These are phyloP conservation scores for Trichechus manatus DNA, from an alignment of 2,113 vertebrate species.

Conservation along the genomic window DNA sequence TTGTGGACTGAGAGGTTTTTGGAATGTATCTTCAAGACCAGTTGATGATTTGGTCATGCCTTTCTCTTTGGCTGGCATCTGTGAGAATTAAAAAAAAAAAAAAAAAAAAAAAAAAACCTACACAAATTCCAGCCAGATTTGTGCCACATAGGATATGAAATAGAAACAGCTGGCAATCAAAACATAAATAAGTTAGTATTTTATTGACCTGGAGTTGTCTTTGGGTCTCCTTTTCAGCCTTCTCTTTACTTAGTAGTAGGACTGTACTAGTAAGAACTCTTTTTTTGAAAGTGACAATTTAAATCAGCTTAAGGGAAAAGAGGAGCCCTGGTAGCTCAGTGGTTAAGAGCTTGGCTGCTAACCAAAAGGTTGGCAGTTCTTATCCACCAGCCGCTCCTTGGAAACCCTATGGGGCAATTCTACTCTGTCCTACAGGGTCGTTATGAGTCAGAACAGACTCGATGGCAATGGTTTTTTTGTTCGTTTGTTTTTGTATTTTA, in stretches of 20 bases:
- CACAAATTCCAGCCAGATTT: constrained; percentile 50
- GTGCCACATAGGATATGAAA: constrained; percentile 45
- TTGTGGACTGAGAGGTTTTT: constrained; percentile 75
- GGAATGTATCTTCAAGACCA: constrained; percentile 73
- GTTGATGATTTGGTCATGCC: constrained; percentile 66
- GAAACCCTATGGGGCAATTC: too few species aligned
- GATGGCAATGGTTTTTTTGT: too few species aligned
- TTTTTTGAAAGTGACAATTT: constrained; percentile 48
- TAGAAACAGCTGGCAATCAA: constrained; percentile 61
- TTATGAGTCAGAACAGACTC: too few species aligned
- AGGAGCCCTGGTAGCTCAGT: too few species aligned
- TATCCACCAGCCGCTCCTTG: too few species aligned
- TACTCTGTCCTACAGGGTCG: too few species aligned
- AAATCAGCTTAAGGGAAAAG: neutral
- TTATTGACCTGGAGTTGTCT: constrained; percentile 39
- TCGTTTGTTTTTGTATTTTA: neutral
- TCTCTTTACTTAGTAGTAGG: constrained; percentile 9
- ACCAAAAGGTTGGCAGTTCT: too few species aligned
- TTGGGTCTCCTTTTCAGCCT: neutral
- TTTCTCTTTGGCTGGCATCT: constrained; percentile 70
- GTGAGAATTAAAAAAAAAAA: constrained; percentile 48
- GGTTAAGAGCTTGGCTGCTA: too few species aligned
- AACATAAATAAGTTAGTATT: constrained; percentile 55
- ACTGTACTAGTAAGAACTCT: neutral
- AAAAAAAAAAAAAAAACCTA: constrained; percentile 25